These are phyloP conservation scores for Ia io DNA, from an alignment of 2,113 vertebrate species.

Conservation along the genomic window DNA sequence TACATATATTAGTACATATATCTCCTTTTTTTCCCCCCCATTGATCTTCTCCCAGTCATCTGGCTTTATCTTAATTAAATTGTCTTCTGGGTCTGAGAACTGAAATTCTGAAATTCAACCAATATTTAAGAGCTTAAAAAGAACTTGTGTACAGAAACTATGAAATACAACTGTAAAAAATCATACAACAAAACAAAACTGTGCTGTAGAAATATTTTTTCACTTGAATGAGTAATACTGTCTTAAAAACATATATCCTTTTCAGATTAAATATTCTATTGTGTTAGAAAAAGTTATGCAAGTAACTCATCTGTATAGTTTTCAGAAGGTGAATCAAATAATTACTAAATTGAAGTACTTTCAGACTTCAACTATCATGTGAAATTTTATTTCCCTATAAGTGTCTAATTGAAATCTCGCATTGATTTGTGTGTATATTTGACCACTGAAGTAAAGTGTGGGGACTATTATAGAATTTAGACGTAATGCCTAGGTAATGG, in stretches of 20 bases:
- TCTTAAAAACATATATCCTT: conserved; percentile 22
- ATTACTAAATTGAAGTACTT: conserved; percentile 49
- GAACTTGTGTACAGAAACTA: not conserved
- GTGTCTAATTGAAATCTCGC: conserved; percentile 14
- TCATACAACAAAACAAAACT: not conserved
- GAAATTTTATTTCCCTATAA: conserved; percentile 29
- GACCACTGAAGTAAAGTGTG: conserved; percentile 18
- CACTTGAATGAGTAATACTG: conserved; percentile 18
- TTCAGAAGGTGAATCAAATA: conserved; percentile 25
- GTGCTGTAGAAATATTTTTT: conserved; percentile 50
- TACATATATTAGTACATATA: too few species aligned
- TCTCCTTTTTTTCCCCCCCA: too few species aligned
- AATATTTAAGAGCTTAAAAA: not conserved
- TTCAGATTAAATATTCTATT: conserved; percentile 47
- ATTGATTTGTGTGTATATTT: conserved; percentile 3
- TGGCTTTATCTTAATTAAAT: conserved; percentile 70
- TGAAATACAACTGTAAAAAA: not conserved
- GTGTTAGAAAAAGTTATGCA: not conserved
- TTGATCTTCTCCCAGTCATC: not conserved
- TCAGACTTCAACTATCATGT: not conserved
- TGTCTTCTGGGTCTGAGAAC: conserved; percentile 35
- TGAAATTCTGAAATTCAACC: not conserved
- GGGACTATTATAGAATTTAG: not conserved
- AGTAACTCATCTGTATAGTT: not conserved
- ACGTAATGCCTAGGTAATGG: conserved; percentile 44